These are phyloP conservation scores for Agrochola lota DNA, from an alignment of 2,888 invertebrate species.

Conservation along the genomic window DNA sequence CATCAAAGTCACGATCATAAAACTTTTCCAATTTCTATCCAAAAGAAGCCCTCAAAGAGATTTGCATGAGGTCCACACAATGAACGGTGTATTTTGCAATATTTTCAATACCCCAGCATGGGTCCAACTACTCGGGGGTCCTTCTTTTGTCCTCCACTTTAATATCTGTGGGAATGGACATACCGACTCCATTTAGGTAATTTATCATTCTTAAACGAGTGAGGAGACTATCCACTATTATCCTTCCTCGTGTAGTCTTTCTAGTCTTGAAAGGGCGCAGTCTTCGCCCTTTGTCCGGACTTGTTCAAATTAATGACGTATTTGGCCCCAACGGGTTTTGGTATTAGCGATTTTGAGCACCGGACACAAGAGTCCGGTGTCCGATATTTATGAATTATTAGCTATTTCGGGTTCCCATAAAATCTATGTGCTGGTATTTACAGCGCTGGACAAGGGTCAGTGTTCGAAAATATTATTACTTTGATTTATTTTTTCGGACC, in stretches of 20 bases:
- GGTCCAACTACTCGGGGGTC: constrained; percentile 84
- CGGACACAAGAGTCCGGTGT: constrained; percentile 77
- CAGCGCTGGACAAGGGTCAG: constrained; percentile 65
- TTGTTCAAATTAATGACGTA: constrained; percentile 78
- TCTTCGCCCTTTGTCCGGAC: constrained; percentile 83
- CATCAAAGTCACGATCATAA: constrained; percentile 81
- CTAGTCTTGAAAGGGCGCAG: constrained; percentile 79
- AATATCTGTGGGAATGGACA: constrained; percentile 91
- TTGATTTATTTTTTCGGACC: constrained; percentile 51
- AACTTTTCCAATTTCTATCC: constrained; percentile 89
- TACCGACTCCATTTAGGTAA: constrained; percentile 89
- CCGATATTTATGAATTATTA: constrained; percentile 88
- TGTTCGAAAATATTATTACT: constrained; percentile 58
- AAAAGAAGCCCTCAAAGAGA: constrained; percentile 86
- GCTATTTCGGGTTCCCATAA: constrained; percentile 84
- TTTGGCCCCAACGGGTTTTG: constrained; percentile 84
- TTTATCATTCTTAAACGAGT: constrained; percentile 91
- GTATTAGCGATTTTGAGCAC: constrained; percentile 74
- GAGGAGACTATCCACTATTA: constrained; percentile 85
- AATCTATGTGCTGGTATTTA: constrained; percentile 72
- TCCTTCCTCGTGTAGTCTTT: constrained; percentile 72
- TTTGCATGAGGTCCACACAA: constrained; percentile 86
- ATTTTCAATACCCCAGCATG: constrained; percentile 89
- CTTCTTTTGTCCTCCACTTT: constrained; percentile 85
- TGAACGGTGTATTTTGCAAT: constrained; percentile 84